phyloP scores from a whole-genome alignment of 2,797 vertebrate genomes.

The Gallinago nigripennis region DNA sequence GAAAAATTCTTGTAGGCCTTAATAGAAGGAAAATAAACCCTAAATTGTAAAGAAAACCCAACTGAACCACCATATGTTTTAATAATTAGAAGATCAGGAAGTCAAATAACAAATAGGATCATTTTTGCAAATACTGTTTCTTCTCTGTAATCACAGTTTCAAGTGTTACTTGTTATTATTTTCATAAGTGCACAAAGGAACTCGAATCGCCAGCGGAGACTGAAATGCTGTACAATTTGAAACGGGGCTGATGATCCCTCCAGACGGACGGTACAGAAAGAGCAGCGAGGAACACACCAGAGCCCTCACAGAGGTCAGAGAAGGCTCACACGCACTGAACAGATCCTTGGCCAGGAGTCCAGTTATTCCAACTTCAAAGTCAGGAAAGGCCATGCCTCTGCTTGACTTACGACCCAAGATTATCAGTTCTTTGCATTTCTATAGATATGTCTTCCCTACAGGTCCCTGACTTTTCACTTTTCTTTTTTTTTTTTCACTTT shows the following conservation, averaged over 20 bases:
- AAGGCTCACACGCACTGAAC: neutral
- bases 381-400: rapidly evolving
- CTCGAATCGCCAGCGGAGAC: neutral
- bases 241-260: neutral
- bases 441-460: rapidly evolving
- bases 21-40: neutral
- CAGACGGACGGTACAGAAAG: neutral
- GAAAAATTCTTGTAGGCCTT: neutral
- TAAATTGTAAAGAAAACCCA: neutral
- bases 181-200: neutral
- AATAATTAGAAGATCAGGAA: neutral
- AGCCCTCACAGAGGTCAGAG: neutral
- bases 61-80: neutral
- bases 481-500: neutral
- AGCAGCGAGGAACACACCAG: neutral
- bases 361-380: neutral
- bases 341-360: neutral
- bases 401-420: neutral
- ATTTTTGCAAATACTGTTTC: neutral
- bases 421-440: rapidly evolving
- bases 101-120: neutral
- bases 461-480: neutral
- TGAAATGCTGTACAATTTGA: neutral
- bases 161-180: neutral
- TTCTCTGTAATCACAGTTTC: neutral